These are phyloP conservation scores for Cynoglossus semilaevis DNA, from an alignment of 2,113 vertebrate genomes.

Conservation along the genomic window DNA sequence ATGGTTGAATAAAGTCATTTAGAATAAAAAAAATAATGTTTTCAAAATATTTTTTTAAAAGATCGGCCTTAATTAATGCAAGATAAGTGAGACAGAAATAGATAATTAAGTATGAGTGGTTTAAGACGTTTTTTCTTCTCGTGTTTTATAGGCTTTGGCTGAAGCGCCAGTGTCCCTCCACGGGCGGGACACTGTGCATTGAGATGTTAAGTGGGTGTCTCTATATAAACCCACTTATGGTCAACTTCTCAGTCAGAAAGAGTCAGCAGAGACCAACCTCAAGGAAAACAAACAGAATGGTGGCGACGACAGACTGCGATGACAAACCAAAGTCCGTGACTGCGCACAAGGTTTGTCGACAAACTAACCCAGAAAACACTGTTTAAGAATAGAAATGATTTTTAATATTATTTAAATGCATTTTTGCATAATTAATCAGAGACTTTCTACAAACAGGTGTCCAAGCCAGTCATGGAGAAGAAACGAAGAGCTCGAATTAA, in stretches of 20 bases:
- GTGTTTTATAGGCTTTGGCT: slow-evolving; percentile 25
- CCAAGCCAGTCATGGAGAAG: slow-evolving; percentile 91
- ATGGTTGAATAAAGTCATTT: too few relatives aligned
- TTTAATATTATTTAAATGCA: not conserved
- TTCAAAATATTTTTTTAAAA: too few relatives aligned
- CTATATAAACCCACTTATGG: slow-evolving; percentile 70
- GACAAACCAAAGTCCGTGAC: slow-evolving; percentile 51
- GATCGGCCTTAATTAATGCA: too few relatives aligned
- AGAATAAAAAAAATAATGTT: too few relatives aligned
- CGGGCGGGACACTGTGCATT: slow-evolving; percentile 66
- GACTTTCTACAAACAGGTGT: slow-evolving; percentile 68
- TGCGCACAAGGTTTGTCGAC: slow-evolving; percentile 67
- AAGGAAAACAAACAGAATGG: slow-evolving; percentile 63
- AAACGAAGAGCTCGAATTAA: slow-evolving; percentile 87
- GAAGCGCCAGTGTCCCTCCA: slow-evolving; percentile 44
- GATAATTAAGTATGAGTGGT: not conserved
- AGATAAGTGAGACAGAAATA: not conserved
- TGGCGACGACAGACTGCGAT: slow-evolving; percentile 60
- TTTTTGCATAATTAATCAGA: not conserved
- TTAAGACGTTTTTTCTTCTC: not conserved
- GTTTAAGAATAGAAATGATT: not conserved
- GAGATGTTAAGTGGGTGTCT: slow-evolving; percentile 77
- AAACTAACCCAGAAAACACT: not conserved
- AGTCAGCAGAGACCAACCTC: slow-evolving; percentile 28
- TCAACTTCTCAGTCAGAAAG: slow-evolving; percentile 33